A percentile compares a stretch with the other conserved stretches of the same genome.
Conservation (phyloP, 2,113 vertebrate genomes). For the Amblyornis subalaris region DNA sequence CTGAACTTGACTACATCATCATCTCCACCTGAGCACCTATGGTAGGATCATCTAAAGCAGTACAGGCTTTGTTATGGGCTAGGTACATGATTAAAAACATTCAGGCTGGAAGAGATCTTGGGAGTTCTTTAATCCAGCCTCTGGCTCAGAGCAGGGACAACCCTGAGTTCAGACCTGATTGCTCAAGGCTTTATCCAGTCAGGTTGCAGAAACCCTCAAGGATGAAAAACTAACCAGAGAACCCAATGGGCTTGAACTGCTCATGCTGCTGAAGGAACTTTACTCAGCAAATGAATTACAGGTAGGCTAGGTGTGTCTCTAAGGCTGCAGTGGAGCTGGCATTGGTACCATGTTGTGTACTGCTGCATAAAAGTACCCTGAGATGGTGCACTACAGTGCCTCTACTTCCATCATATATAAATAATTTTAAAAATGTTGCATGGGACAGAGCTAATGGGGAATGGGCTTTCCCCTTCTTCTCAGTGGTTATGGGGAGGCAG, state of each 20-base stretch:
- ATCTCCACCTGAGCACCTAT: neutral
- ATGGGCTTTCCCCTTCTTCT: neutral
- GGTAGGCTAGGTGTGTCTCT: neutral
- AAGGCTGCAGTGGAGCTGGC: neutral
- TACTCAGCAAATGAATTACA: neutral
- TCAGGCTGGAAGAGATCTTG: neutral
- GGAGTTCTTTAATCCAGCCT: neutral
- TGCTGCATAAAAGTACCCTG: neutral
- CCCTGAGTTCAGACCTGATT: rapidly evolving
- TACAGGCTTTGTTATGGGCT: neutral
- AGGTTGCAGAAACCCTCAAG: neutral
- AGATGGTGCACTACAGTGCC: neutral
- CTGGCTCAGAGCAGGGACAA: neutral
- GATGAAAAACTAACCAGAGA: neutral
- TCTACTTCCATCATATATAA: neutral
- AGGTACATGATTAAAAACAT: neutral
- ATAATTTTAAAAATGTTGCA: rapidly evolving
- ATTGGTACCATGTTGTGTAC: rapidly evolving
- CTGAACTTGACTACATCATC: neutral
- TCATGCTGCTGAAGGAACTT: neutral
- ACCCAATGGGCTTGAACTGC: neutral
- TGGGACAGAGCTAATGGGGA: neutral
- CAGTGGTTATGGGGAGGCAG: rapidly evolving
- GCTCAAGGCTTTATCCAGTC: neutral
- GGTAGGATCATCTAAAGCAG: neutral